A percentile compares a stretch with the other conserved stretches of the same genome.
These are phyloP conservation scores for Acrobasis repandana DNA, from an alignment of 2,888 invertebrate genomes.

Conservation along the genomic window DNA sequence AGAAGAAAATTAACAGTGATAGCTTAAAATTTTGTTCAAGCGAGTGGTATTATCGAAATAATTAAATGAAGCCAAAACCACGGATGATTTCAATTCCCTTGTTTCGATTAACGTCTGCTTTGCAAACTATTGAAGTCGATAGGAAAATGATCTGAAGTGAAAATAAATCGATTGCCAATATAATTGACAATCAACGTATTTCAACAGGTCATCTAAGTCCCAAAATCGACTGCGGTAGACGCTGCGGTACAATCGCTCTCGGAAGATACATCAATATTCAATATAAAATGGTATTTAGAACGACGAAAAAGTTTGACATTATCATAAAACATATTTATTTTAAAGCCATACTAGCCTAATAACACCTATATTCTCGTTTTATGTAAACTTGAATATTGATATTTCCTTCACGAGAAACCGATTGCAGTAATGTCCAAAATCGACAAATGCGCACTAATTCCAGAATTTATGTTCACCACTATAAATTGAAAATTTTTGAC, in stretches of 20 bases:
- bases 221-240: not conserved
- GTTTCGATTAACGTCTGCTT: constrained; percentile 46
- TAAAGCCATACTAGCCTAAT: not conserved
- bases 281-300: no score
- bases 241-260: not conserved
- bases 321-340: not conserved
- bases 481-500: not conserved
- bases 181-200: not conserved
- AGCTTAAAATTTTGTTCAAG: constrained; percentile 75
- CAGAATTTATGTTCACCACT: not conserved
- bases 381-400: not conserved
- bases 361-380: not conserved
- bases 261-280: no score
- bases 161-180: not conserved
- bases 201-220: not conserved
- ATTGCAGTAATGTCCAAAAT: not conserved
- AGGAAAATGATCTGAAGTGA: not conserved
- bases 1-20: constrained; percentile 75
- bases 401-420: not conserved
- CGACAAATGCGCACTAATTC: constrained; percentile 1
- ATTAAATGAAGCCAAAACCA: constrained; percentile 80
- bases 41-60: constrained; percentile 77
- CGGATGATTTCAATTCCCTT: constrained; percentile 66
- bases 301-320: no score
- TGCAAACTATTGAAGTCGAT: not conserved